Evolutionary conservation across 2,888 invertebrate genomes (phyloP).

Genomic region (Acheta domesticus): DNA sequence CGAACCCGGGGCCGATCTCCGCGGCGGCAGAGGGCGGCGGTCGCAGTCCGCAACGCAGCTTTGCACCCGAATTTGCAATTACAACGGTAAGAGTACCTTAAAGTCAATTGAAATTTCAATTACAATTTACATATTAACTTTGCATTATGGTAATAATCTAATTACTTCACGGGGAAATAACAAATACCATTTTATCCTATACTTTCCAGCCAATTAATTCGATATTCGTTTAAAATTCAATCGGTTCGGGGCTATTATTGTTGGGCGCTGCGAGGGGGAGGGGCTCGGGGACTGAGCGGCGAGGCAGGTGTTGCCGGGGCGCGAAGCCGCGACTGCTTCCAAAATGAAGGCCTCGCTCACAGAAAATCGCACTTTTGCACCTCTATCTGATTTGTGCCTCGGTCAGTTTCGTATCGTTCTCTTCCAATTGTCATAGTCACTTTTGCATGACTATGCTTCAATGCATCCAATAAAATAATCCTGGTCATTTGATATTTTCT

Average conservation of each 20-base stretch:
- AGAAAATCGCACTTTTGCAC: no score
- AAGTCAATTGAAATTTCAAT: conserved; percentile 18
- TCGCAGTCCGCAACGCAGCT: neutral
- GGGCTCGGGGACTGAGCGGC: neutral
- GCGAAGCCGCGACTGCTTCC: neutral
- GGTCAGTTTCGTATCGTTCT: no score
- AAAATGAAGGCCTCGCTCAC: neutral
- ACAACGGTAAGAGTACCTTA: neutral
- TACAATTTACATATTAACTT: conserved; percentile 18
- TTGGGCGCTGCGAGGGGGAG: neutral
- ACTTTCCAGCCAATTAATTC: conserved; percentile 18
- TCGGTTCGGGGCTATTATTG: neutral
- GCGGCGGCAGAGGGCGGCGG: neutral
- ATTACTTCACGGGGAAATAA: conserved; percentile 18
- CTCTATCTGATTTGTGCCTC: no score
- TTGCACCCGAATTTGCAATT: neutral
- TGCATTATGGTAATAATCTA: conserved; percentile 18
- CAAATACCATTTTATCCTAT: conserved; percentile 18
- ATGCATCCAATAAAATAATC: no score
- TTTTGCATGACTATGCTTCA: no score
- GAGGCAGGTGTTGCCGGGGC: neutral
- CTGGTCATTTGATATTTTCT: no score
- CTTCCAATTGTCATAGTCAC: no score
- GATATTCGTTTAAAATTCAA: conserved; percentile 7
- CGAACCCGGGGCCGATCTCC: neutral